Percentiles rank a stretch among this genome's conserved stretches.
phyloP scores from a whole-genome alignment of 2,888 invertebrate genomes.

The Prosopocoilus inquinatus region DNA sequence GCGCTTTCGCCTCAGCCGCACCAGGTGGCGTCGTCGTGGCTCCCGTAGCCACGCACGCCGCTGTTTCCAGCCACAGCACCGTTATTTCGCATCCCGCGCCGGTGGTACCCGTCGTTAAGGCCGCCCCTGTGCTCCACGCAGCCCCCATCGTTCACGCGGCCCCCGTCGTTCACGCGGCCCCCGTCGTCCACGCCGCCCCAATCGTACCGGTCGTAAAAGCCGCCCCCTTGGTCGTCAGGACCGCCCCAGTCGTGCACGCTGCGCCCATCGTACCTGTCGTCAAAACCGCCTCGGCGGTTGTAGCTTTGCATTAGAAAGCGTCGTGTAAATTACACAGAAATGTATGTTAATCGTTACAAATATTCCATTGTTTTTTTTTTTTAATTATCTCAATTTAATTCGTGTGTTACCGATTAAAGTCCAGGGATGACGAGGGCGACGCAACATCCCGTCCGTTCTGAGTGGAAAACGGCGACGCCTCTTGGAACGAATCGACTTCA shows the following conservation, averaged over 20 bases:
- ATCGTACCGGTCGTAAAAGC: conserved; percentile 35
- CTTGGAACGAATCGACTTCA: too few species aligned
- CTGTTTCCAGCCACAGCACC: conserved; percentile 34
- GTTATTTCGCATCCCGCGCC: conserved; percentile 34
- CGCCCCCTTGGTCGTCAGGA: conserved; percentile 33
- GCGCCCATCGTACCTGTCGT: conserved; percentile 30
- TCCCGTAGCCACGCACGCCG: conserved; percentile 28
- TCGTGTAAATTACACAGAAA: background rate
- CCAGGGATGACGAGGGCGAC: too few species aligned
- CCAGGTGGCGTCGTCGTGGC: conserved; percentile 23
- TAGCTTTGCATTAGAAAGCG: conserved; percentile 24
- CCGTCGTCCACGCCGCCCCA: conserved; percentile 38
- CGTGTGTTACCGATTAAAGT: too few species aligned
- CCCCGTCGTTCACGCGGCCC: conserved; percentile 39
- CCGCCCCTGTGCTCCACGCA: conserved; percentile 31
- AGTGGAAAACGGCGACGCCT: too few species aligned
- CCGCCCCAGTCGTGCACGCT: conserved; percentile 35
- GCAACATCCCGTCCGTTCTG: too few species aligned
- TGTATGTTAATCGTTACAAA: background rate
- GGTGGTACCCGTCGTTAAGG: conserved; percentile 14
- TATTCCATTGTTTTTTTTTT: background rate
- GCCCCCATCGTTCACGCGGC: conserved; percentile 40
- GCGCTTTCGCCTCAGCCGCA: conserved; percentile 51
- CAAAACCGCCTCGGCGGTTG: conserved; percentile 33
- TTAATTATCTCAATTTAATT: too few species aligned